phyloP scores from a whole-genome alignment of 2,888 invertebrate species.

The Erannis defoliaria region DNA sequence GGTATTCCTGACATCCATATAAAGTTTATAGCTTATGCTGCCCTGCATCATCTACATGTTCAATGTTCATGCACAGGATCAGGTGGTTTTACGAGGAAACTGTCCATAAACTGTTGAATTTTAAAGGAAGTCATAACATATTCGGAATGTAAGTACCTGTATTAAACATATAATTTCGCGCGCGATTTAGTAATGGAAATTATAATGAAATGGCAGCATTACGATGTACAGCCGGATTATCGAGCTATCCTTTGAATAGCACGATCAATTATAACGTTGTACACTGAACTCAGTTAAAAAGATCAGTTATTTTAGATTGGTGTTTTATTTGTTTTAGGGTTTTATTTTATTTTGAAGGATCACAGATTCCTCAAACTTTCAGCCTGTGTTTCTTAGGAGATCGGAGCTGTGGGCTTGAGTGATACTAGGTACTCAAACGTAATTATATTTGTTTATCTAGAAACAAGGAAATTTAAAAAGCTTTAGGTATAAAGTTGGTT shows the following conservation, averaged over 20 bases:
- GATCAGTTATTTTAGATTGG: too few species aligned
- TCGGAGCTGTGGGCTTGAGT: too few species aligned
- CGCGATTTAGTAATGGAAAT: slow-evolving; percentile 1
- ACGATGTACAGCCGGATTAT: background rate
- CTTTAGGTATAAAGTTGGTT: too few species aligned
- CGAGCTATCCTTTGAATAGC: background rate
- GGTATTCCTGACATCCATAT: background rate
- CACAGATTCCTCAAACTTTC: too few species aligned
- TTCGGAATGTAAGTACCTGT: background rate
- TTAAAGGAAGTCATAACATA: slow-evolving; percentile 17
- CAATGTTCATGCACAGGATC: slow-evolving; percentile 24
- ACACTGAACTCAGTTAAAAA: too few species aligned
- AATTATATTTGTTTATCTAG: too few species aligned
- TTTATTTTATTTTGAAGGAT: too few species aligned
- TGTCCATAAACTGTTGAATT: slow-evolving; percentile 25
- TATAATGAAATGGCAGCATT: slow-evolving; percentile 2
- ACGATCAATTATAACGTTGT: background rate
- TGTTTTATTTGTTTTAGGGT: too few species aligned
- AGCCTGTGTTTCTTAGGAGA: too few species aligned
- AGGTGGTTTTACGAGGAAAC: slow-evolving; percentile 24
- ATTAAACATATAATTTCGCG: slow-evolving; percentile 7
- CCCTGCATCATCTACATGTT: slow-evolving; percentile 14
- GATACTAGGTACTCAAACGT: too few species aligned
- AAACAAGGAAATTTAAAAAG: too few species aligned
- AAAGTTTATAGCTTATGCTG: slow-evolving; percentile 8